phyloP scores from a whole-genome alignment of 2,113 vertebrate genomes.

The Otis tarda region DNA sequence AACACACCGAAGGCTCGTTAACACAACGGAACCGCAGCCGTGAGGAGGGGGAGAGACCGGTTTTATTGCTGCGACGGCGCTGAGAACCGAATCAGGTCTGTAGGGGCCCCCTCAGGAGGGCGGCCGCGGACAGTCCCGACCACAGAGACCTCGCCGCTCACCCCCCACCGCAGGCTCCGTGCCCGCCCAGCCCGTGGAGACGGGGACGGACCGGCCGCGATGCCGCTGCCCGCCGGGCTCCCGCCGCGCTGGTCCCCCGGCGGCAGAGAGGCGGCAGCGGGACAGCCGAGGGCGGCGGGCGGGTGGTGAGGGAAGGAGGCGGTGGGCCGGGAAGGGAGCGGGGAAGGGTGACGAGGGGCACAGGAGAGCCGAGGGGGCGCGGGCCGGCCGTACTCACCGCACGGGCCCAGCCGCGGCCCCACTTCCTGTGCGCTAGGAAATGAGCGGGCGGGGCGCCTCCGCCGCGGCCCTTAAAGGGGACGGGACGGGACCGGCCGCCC shows the following conservation, averaged over 20 bases:
- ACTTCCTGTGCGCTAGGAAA: constrained; percentile 19
- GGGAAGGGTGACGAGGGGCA: too few relatives aligned
- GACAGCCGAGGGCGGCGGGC: not conserved
- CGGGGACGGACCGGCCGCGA: not conserved
- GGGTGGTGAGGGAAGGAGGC: not conserved
- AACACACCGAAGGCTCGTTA: not conserved
- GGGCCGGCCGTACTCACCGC: not conserved
- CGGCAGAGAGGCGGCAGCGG: not conserved
- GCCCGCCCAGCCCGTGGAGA: not conserved
- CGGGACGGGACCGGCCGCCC: not conserved
- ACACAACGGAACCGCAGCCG: not conserved
- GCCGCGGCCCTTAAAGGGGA: constrained; percentile 25
- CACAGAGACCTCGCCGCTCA: too few relatives aligned
- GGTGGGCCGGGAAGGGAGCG: too few relatives aligned
- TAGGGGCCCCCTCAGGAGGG: not conserved
- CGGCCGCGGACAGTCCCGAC: not conserved
- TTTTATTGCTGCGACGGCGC: not conserved
- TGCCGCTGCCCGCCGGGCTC: not conserved
- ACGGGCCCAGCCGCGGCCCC: not conserved
- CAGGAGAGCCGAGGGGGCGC: not conserved
- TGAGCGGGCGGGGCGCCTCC: not conserved
- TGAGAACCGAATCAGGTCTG: fast-evolving
- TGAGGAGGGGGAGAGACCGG: not conserved
- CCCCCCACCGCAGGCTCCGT: not conserved
- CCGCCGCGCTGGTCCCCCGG: not conserved